Evolutionary conservation across 2,113 vertebrate species (phyloP).

Genomic region (Campylorhamphus procurvoides): DNA sequence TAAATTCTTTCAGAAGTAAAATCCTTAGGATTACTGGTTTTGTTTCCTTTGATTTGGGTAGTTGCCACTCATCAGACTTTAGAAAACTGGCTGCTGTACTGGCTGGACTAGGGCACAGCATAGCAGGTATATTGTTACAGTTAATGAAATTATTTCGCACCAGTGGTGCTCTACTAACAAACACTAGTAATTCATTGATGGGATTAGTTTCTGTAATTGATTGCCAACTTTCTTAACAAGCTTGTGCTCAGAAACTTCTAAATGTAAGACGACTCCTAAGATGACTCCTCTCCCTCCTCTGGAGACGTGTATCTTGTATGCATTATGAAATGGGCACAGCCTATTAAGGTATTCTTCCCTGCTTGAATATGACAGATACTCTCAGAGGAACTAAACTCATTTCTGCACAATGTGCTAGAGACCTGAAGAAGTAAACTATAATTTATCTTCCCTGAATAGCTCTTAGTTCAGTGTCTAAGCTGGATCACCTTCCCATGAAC

Average conservation of each 20-base stretch:
- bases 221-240: constrained; percentile 13
- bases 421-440: constrained; percentile 71
- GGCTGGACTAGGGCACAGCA: background rate
- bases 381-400: constrained; percentile 82
- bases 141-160: background rate
- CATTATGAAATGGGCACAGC: constrained; percentile 62
- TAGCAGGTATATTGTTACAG: background rate
- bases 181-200: background rate
- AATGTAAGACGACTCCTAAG: background rate
- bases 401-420: constrained; percentile 77
- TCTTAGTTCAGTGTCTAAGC: constrained; percentile 44
- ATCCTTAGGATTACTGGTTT: background rate
- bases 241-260: constrained; percentile 30
- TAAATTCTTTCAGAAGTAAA: constrained; percentile 22
- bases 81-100: background rate
- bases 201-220: constrained; percentile 16
- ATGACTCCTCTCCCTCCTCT: background rate
- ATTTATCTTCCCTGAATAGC: constrained; percentile 74
- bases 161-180: background rate
- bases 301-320: constrained; percentile 46
- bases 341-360: constrained; percentile 72
- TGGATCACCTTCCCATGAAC: constrained; percentile 82
- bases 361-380: constrained; percentile 80
- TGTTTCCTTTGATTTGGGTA: constrained; percentile 6
- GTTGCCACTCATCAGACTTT: background rate